phyloP scores from a whole-genome alignment of 2,888 invertebrate species.

The Geotrupes spiniger region DNA sequence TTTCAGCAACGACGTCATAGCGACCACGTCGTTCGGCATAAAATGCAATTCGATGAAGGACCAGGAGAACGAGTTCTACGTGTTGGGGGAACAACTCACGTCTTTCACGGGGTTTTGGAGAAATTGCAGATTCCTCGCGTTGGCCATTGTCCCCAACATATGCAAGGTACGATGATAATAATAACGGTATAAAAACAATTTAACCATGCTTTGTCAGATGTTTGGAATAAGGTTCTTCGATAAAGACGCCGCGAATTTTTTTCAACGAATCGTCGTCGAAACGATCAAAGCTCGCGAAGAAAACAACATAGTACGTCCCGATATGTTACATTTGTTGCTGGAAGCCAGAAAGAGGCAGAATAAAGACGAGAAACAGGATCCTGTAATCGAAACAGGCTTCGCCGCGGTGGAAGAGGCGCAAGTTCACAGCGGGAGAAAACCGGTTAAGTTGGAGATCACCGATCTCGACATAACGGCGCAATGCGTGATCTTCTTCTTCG shows the following conservation, averaged over 20 bases:
- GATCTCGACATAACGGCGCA: slow-evolving; percentile 58
- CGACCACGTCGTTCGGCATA: slow-evolving; percentile 52
- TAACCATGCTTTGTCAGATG: too few species aligned
- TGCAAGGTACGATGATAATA: slow-evolving; percentile 10
- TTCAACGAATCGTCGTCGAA: slow-evolving; percentile 14
- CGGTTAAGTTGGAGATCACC: not conserved
- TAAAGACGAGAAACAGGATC: not conserved
- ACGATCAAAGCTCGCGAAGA: slow-evolving; percentile 31
- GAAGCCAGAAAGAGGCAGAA: slow-evolving; percentile 45
- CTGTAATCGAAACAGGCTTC: slow-evolving; percentile 16
- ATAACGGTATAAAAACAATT: too few species aligned
- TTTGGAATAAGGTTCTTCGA: not conserved
- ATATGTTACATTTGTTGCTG: slow-evolving; percentile 57
- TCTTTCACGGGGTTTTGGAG: not conserved
- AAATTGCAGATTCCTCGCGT: too few species aligned
- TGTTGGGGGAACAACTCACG: slow-evolving; percentile 50
- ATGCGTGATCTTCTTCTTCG: slow-evolving; percentile 52
- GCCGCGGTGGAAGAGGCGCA: slow-evolving; percentile 21
- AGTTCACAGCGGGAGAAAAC: slow-evolving; percentile 5
- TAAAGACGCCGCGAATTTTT: not conserved
- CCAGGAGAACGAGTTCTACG: slow-evolving; percentile 53
- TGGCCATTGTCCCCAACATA: slow-evolving; percentile 2
- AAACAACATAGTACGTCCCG: slow-evolving; percentile 31
- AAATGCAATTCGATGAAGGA: slow-evolving; percentile 54
- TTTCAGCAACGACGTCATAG: slow-evolving; percentile 54